A percentile compares a stretch with the other conserved stretches of the same genome.
These are phyloP conservation scores for Epinephelus awoara DNA, from an alignment of 2,797 vertebrate genomes.

Conservation along the genomic window DNA sequence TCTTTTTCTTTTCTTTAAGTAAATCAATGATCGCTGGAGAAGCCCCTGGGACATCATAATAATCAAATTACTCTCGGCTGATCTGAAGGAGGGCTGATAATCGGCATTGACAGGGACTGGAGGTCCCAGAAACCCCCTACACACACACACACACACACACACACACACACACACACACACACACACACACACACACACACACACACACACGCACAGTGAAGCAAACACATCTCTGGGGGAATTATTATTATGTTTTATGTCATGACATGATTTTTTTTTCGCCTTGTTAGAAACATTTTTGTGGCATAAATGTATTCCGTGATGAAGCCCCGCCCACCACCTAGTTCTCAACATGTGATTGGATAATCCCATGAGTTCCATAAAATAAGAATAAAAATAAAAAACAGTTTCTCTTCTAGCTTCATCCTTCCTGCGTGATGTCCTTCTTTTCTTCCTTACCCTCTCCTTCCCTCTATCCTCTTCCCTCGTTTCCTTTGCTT, in stretches of 20 bases:
- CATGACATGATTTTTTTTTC: neutral
- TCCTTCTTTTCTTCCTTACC: too few relatives aligned
- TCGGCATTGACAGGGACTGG: slow-evolving; percentile 39
- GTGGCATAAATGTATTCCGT: neutral
- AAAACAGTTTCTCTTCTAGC: too few relatives aligned
- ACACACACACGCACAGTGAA: neutral
- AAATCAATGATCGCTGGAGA: slow-evolving; percentile 76
- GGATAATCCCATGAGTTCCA: neutral
- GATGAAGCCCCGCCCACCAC: slow-evolving; percentile 20
- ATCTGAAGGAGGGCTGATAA: slow-evolving; percentile 71
- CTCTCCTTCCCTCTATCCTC: too few relatives aligned
- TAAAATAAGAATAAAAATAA: too few relatives aligned
- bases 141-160: neutral
- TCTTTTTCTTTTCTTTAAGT: slow-evolving; percentile 65
- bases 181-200: neutral
- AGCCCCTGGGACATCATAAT: slow-evolving; percentile 68
- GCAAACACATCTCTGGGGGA: slow-evolving; percentile 7
- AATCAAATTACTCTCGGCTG: slow-evolving; percentile 81
- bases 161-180: neutral
- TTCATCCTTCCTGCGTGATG: too few relatives aligned
- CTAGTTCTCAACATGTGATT: neutral
- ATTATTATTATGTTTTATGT: neutral
- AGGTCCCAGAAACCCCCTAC: slow-evolving; percentile 27
- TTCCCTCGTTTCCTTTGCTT: too few relatives aligned
- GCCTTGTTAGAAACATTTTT: slow-evolving; percentile 8